Conservation (phyloP, 92 coral and sea anemone genomes). For the Paramuricea clavata region DNA sequence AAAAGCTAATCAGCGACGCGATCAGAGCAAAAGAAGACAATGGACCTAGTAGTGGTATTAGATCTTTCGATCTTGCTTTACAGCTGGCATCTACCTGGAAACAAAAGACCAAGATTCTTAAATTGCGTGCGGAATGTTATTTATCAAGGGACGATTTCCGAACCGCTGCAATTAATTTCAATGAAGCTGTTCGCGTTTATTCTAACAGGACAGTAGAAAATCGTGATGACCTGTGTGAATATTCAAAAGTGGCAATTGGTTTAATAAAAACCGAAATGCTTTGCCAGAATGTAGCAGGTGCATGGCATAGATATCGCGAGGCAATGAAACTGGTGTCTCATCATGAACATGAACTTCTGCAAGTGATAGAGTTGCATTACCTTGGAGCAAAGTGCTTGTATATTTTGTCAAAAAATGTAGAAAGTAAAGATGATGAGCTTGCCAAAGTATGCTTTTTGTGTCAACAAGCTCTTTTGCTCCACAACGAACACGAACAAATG, state of each 20-base stretch:
- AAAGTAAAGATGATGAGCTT: too few relatives aligned
- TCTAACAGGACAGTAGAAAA: not conserved
- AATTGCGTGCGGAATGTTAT: not conserved
- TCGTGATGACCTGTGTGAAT: not conserved
- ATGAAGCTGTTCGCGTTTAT: not conserved
- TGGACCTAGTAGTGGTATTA: not conserved
- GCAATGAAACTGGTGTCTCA: too few relatives aligned
- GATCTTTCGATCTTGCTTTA: not conserved
- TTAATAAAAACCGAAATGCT: too few relatives aligned
- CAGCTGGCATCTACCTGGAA: too few relatives aligned
- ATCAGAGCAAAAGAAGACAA: not conserved
- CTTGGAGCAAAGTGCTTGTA: slow-evolving; percentile 7
- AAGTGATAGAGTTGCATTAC: not conserved
- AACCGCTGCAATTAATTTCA: too few relatives aligned
- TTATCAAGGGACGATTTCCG: not conserved
- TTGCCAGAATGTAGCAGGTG: not conserved
- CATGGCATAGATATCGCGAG: not conserved
- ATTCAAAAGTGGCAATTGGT: slow-evolving; percentile 1
- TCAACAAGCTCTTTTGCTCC: too few relatives aligned
- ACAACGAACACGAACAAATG: not conserved
- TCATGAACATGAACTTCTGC: not conserved
- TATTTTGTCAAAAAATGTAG: too few relatives aligned
- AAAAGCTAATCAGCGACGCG: not conserved
- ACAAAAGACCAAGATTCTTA: too few relatives aligned
- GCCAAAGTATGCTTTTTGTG: too few relatives aligned